These are phyloP conservation scores for Amphilophus citrinellus DNA, from an alignment of 2,113 vertebrate species.

Conservation along the genomic window DNA sequence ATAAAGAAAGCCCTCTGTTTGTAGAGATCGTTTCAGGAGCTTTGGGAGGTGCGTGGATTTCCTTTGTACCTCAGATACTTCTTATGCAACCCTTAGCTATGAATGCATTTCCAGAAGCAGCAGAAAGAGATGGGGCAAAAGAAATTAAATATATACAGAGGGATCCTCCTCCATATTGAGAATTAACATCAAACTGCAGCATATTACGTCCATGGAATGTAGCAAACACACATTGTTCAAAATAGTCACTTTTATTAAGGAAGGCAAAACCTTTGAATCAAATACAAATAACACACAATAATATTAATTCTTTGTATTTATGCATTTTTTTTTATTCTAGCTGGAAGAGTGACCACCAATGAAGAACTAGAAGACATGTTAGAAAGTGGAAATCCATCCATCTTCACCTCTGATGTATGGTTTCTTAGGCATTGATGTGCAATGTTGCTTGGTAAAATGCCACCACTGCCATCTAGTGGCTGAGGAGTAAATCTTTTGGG, in stretches of 20 bases:
- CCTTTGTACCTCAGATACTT: conserved; percentile 38
- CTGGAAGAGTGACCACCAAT: conserved; percentile 90
- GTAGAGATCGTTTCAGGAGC: conserved; percentile 41
- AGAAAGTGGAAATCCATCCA: conserved; percentile 92
- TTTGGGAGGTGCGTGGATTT: conserved; percentile 11
- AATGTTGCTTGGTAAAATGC: background rate
- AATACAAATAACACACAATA: background rate
- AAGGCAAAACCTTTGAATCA: background rate
- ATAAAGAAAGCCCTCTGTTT: conserved; percentile 49
- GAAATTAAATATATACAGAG: background rate
- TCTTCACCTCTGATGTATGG: conserved; percentile 95
- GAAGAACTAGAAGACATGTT: conserved; percentile 96
- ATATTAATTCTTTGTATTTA: background rate
- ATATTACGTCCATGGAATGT: background rate
- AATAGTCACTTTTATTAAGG: background rate
- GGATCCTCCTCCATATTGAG: background rate
- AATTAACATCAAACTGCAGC: background rate
- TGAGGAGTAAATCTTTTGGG: background rate
- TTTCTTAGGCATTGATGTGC: background rate
- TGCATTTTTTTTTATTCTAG: conserved; percentile 72
- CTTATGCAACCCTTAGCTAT: background rate
- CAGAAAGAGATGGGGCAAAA: background rate
- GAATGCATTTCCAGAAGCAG: background rate
- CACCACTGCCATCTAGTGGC: conserved; percentile 47
- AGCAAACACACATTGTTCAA: background rate